Percentiles rank a stretch among this genome's conserved stretches.
These are phyloP conservation scores for Podarcis lilfordi DNA, from an alignment of 2,797 vertebrate species.

Conservation along the genomic window DNA sequence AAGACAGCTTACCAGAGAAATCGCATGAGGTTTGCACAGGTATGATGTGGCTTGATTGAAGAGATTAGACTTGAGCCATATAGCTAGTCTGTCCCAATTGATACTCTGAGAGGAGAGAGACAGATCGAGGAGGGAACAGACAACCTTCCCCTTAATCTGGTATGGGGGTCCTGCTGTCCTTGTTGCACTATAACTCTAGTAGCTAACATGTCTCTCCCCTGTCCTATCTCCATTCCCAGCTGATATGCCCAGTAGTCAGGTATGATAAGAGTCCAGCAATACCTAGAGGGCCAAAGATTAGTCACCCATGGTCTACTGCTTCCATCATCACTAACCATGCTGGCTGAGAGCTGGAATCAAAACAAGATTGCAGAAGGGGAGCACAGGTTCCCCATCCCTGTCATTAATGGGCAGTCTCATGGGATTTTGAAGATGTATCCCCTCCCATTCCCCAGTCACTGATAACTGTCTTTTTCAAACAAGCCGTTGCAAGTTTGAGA, in stretches of 20 bases:
- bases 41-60: slow-evolving; percentile 58
- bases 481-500: not conserved
- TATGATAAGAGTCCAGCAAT: too few species aligned
- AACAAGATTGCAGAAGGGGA: too few species aligned
- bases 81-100: not conserved
- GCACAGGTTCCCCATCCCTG: not conserved
- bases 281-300: too few species aligned
- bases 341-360: too few species aligned
- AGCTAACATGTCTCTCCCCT: too few species aligned
- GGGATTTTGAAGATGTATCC: not conserved
- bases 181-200: too few species aligned
- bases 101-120: not conserved
- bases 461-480: not conserved
- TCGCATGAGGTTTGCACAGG: slow-evolving; percentile 98
- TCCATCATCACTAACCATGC: too few species aligned
- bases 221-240: too few species aligned
- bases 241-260: too few species aligned
- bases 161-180: too few species aligned
- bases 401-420: not conserved
- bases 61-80: not conserved
- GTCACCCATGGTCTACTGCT: too few species aligned
- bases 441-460: not conserved
- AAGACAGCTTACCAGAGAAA: slow-evolving; percentile 98
- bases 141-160: too few species aligned
- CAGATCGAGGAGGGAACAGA: not conserved